Conservation (phyloP, 2,797 vertebrate species). For the Artibeus lituratus region DNA sequence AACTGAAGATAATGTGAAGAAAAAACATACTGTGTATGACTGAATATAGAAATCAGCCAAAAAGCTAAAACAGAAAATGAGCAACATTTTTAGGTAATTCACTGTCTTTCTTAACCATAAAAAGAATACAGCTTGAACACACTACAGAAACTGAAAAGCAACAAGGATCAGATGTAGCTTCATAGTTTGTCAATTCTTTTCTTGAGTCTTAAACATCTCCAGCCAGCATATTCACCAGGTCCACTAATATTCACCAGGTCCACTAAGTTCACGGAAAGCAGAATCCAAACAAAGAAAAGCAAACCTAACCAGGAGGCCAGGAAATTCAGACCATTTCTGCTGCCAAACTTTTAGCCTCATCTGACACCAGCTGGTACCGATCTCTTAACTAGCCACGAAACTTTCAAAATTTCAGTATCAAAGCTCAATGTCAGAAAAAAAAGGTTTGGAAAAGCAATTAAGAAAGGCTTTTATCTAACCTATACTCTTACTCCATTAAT, state of each 20-base stretch:
- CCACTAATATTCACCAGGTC: background rate
- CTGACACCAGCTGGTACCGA: background rate
- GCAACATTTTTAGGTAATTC: slow-evolving; percentile 6
- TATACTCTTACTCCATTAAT: background rate
- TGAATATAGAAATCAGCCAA: background rate
- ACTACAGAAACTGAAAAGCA: background rate
- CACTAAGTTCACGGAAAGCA: background rate
- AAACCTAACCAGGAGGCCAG: background rate
- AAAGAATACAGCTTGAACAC: background rate
- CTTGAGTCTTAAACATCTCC: background rate
- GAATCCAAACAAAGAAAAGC: background rate
- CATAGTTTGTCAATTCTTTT: background rate
- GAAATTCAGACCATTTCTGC: background rate
- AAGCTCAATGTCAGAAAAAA: slow-evolving; percentile 8
- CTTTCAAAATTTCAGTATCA: background rate
- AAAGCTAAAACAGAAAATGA: slow-evolving; percentile 10
- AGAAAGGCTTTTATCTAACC: background rate
- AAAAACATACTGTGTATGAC: background rate
- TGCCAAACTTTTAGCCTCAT: background rate
- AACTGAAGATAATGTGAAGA: background rate
- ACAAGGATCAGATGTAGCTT: background rate
- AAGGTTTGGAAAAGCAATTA: background rate
- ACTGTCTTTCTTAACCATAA: slow-evolving; percentile 19
- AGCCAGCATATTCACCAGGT: background rate
- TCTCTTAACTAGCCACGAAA: background rate